phyloP scores from a whole-genome alignment of 1,140 invertebrate genomes.

The Augochlora pura region DNA sequence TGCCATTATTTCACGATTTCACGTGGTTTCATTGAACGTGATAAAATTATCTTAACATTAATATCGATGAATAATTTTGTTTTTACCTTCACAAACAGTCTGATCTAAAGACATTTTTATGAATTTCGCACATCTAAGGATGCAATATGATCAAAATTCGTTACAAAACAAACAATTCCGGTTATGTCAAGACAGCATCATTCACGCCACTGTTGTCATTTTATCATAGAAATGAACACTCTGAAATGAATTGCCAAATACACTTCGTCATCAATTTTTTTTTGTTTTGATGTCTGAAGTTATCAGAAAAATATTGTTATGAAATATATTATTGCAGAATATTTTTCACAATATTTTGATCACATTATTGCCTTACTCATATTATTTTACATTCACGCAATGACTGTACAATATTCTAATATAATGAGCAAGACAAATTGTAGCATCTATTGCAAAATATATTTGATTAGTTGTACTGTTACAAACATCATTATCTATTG shows the following conservation, averaged over 20 bases:
- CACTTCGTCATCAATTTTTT: not conserved
- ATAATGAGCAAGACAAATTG: no score
- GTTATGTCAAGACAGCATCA: not conserved
- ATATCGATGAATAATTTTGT: conserved; percentile 24
- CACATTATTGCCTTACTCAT: no score
- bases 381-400: no score
- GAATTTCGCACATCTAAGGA: not conserved
- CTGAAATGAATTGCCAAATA: not conserved
- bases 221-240: no score
- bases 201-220: conserved; percentile 7
- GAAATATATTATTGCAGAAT: not conserved
- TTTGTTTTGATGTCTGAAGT: not conserved
- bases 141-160: not conserved
- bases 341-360: no score
- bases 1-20: not conserved
- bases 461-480: no score
- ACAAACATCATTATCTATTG: no score
- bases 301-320: not conserved
- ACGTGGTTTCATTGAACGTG: conserved; percentile 15
- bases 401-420: no score
- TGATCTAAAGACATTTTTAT: conserved; percentile 86
- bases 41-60: conserved; percentile 34
- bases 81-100: conserved; percentile 87
- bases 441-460: no score
- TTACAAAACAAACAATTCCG: conserved; percentile 21